phyloP scores from a whole-genome alignment of 1,140 invertebrate genomes.

The Yoshiicerus persimilis region DNA sequence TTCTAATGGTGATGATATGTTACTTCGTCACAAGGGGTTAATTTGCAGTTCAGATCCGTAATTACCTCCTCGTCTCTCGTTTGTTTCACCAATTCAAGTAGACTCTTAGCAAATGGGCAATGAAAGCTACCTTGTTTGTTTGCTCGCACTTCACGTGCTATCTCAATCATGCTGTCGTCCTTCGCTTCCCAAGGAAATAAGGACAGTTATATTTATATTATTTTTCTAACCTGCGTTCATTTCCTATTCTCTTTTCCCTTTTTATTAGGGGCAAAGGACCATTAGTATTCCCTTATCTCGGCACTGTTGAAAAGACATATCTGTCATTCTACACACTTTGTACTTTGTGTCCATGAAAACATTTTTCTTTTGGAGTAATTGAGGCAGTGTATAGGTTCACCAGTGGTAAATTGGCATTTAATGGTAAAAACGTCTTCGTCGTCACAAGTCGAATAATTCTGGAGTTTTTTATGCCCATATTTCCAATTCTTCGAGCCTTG shows the following conservation, averaged over 20 bases:
- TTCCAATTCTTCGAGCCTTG: no score
- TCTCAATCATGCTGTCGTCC: background rate
- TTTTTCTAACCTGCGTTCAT: background rate
- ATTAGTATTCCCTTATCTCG: background rate
- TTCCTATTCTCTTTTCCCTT: background rate
- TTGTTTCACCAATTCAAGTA: background rate
- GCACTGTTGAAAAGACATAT: no score
- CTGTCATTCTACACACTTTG: no score
- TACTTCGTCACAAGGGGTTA: slow-evolving; percentile 1
- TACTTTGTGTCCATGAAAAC: no score
- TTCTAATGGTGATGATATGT: slow-evolving; percentile 23
- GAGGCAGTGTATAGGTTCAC: no score
- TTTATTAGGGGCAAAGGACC: background rate
- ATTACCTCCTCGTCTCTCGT: background rate
- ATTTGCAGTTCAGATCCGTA: background rate
- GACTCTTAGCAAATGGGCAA: background rate
- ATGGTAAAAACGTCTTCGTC: no score
- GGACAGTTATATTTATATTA: background rate
- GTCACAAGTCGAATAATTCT: no score
- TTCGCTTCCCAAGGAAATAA: background rate
- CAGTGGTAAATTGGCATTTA: no score
- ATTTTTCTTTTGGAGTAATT: no score
- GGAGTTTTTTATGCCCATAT: no score
- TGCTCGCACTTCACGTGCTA: background rate
- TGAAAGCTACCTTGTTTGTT: background rate